Evolutionary conservation across 2,113 vertebrate species (phyloP).

Genomic region (Candoia aspera): DNA sequence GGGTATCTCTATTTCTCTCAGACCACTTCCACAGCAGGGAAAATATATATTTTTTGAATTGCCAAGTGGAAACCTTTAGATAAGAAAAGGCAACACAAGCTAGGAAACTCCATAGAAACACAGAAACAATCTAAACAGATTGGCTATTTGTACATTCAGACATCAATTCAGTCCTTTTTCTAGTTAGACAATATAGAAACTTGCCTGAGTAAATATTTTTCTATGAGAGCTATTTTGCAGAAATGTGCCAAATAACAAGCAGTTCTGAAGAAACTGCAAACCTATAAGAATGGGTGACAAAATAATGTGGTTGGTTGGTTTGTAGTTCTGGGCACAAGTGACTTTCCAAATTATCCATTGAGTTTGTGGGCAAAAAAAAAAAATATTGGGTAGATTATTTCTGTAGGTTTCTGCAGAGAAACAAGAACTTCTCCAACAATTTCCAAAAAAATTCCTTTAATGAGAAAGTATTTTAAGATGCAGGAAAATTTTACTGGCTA

Average conservation of each 20-base stretch:
- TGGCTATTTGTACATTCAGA: conserved; percentile 30
- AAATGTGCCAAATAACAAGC: conserved; percentile 2
- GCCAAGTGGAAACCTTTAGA: not conserved
- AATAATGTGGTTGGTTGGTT: not conserved
- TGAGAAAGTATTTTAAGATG: not conserved
- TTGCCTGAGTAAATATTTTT: not conserved
- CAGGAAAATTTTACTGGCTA: not conserved
- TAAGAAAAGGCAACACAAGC: not conserved
- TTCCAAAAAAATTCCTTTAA: not conserved
- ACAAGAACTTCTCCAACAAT: not conserved
- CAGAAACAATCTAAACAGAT: conserved; percentile 20
- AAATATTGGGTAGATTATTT: not conserved
- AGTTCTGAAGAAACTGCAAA: not conserved
- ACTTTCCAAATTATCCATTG: not conserved
- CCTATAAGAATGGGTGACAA: not conserved
- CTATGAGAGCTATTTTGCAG: not conserved
- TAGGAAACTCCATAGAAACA: not conserved
- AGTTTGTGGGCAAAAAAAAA: not conserved
- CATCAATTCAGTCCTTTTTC: not conserved
- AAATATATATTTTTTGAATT: conserved; percentile 17
- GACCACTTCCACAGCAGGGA: not conserved
- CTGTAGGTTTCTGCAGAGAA: not conserved
- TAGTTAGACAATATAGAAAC: not conserved
- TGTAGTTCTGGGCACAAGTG: not conserved
- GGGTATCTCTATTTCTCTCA: conserved; percentile 14